Evolutionary conservation across 2,113 vertebrate species (phyloP).

Genomic region (Girardinichthys multiradiatus): DNA sequence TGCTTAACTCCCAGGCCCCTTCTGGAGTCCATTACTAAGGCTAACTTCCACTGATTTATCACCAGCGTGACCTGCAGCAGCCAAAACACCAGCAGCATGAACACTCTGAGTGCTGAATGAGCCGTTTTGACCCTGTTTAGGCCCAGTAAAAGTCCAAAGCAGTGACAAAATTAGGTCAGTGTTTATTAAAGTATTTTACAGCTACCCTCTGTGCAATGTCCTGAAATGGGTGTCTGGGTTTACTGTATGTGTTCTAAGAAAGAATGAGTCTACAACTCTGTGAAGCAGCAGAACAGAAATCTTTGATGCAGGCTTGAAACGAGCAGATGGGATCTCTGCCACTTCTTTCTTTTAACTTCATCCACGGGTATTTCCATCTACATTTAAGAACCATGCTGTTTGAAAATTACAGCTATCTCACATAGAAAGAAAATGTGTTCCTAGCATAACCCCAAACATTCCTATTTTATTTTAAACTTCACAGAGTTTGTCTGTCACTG

Average conservation of each 20-base stretch:
- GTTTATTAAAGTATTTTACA: conserved; percentile 47
- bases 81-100: conserved; percentile 64
- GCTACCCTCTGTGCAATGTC: conserved; percentile 27
- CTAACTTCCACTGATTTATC: conserved; percentile 76
- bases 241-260: conserved; percentile 8
- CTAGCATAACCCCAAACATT: conserved; percentile 10
- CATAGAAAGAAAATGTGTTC: conserved; percentile 38
- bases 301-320: conserved; percentile 37
- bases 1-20: conserved; percentile 72
- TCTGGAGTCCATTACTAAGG: conserved; percentile 77
- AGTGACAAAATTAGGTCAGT: conserved; percentile 32
- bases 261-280: conserved; percentile 13
- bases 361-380: conserved; percentile 49
- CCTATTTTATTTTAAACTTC: conserved; percentile 18
- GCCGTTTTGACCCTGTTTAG: conserved; percentile 27
- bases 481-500: conserved; percentile 19
- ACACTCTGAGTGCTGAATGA: conserved; percentile 43
- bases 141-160: conserved; percentile 19
- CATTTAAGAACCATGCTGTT: conserved; percentile 38
- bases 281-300: conserved; percentile 37
- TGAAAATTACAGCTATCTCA: conserved; percentile 43
- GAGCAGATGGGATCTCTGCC: conserved; percentile 47
- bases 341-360: conserved; percentile 51
- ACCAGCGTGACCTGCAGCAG: conserved; percentile 68
- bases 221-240: conserved; percentile 22